These are phyloP conservation scores for Platyrinchus mystaceus DNA, from an alignment of 2,797 vertebrate genomes.

Conservation along the genomic window DNA sequence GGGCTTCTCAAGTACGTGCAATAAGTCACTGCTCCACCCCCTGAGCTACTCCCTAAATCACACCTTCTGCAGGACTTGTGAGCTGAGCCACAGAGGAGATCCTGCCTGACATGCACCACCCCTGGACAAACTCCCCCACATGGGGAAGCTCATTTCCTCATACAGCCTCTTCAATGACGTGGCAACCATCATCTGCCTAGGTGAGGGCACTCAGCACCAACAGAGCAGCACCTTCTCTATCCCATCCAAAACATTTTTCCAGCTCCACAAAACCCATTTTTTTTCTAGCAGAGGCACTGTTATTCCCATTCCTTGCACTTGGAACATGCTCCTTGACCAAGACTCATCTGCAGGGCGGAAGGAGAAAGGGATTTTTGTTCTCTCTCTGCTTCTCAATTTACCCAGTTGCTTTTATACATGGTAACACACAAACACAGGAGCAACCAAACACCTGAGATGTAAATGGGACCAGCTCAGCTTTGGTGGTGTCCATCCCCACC, in stretches of 20 bases:
- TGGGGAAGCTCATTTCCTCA: neutral
- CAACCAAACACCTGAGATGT: neutral
- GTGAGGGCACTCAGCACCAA: neutral
- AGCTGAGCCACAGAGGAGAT: neutral
- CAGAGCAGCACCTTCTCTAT: neutral
- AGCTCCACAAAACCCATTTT: neutral
- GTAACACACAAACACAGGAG: neutral
- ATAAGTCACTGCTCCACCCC: rapidly evolving
- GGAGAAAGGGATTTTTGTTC: neutral
- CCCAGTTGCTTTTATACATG: rapidly evolving
- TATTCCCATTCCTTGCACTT: neutral
- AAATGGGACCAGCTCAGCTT: neutral
- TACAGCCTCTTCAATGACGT: rapidly evolving
- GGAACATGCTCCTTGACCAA: neutral
- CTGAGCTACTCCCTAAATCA: neutral
- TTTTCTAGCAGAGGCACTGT: neutral
- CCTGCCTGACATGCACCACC: neutral
- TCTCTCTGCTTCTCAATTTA: neutral
- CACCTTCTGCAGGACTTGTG: neutral
- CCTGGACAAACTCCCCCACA: neutral
- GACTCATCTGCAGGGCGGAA: neutral
- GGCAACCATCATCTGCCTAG: neutral
- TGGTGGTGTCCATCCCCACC: too few species aligned
- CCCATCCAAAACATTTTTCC: neutral
- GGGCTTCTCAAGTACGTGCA: neutral